Evolutionary conservation across 1,140 invertebrate species (phyloP).

Genomic region (Caerostris extrusa): DNA sequence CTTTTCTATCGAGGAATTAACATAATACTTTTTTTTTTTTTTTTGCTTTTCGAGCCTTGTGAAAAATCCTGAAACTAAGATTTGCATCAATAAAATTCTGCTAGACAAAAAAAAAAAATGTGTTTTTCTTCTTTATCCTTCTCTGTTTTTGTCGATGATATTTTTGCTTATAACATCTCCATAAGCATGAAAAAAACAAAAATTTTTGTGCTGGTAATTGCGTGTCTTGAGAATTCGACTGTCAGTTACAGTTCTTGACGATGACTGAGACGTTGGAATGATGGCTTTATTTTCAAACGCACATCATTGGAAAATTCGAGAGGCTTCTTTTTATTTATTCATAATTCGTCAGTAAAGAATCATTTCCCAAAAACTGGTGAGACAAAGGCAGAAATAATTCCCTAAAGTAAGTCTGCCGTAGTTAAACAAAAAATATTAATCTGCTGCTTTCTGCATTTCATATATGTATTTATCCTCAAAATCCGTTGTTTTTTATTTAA

Average conservation of each 20-base stretch:
- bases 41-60: not conserved
- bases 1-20: slow-evolving; percentile 13
- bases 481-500: not conserved
- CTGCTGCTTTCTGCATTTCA: not conserved
- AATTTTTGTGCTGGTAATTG: slow-evolving; percentile 15
- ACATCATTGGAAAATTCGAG: not conserved
- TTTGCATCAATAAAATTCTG: not conserved
- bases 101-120: not conserved
- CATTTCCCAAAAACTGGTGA: not conserved
- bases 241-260: slow-evolving; percentile 1
- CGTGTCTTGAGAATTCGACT: slow-evolving; percentile 8
- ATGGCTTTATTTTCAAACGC: not conserved
- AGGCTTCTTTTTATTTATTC: slow-evolving; percentile 1
- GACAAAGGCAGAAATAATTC: not conserved
- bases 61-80: not conserved
- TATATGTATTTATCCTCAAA: not conserved
- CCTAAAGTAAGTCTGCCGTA: not conserved
- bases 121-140: not conserved
- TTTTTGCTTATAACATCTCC: not conserved
- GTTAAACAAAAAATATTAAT: slow-evolving; percentile 8
- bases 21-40: not conserved
- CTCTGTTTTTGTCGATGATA: not conserved
- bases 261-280: not conserved
- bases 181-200: not conserved
- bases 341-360: not conserved